Percentiles rank a stretch among this genome's conserved stretches.
Conservation (phyloP, 2,888 invertebrate genomes). For the Drosophila formosana region DNA sequence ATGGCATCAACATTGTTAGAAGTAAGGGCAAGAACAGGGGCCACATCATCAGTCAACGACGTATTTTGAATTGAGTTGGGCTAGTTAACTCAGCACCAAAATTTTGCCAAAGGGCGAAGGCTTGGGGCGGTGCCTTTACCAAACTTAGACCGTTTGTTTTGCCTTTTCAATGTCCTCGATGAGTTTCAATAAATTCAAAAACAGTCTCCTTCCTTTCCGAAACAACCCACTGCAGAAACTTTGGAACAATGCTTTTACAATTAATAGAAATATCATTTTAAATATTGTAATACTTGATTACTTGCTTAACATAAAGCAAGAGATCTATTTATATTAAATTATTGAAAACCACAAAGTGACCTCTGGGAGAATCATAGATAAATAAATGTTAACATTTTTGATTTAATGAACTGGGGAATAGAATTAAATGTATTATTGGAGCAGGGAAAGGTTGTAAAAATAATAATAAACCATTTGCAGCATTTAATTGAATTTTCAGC, state of each 20-base stretch:
- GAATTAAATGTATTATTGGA: constrained; percentile 10
- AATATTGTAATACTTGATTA: not conserved
- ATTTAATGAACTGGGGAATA: constrained; percentile 15
- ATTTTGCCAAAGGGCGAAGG: constrained; percentile 17
- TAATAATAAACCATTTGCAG: constrained; percentile 42
- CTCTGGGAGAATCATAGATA: not conserved
- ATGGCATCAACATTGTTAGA: constrained; percentile 9
- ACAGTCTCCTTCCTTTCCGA: not conserved
- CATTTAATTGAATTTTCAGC: constrained; percentile 71
- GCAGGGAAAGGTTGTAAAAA: constrained; percentile 24
- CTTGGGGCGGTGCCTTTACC: not conserved
- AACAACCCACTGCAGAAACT: not conserved
- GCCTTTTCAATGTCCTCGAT: constrained; percentile 66
- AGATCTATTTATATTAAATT: not conserved
- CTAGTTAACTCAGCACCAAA: constrained; percentile 50
- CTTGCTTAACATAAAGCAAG: not conserved
- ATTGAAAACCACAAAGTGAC: not conserved
- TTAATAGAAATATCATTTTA: constrained; percentile 1
- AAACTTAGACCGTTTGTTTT: constrained; percentile 14
- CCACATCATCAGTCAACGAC: constrained; percentile 71
- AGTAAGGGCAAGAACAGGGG: constrained; percentile 16
- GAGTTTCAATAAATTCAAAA: constrained; percentile 69
- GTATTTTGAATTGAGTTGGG: constrained; percentile 67
- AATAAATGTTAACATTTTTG: constrained; percentile 4
- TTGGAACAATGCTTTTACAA: not conserved